phyloP scores from a whole-genome alignment of 2,888 invertebrate genomes.

The Sarcophaga caerulescens region DNA sequence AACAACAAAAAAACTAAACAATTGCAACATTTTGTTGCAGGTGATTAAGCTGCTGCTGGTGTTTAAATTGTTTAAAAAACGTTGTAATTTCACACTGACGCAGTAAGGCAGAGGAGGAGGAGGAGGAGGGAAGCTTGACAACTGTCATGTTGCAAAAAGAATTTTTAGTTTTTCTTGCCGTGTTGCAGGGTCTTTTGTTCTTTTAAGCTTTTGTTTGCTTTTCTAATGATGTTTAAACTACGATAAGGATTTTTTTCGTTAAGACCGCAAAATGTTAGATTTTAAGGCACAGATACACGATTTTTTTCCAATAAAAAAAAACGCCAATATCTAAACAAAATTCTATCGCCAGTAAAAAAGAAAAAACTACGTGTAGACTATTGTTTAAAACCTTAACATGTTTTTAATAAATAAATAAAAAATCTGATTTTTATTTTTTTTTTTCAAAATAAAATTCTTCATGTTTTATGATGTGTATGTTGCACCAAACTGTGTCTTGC shows the following conservation, averaged over 20 bases:
- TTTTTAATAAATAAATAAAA: constrained; percentile 49
- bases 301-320: constrained; percentile 19
- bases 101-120: constrained; percentile 10
- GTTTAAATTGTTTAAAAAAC: constrained; percentile 25
- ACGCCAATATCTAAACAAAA: constrained; percentile 32
- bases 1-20: background rate
- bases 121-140: constrained; percentile 41
- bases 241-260: constrained; percentile 55
- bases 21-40: constrained; percentile 30
- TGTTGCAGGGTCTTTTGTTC: background rate
- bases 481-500: background rate
- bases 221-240: constrained; percentile 57
- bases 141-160: constrained; percentile 56
- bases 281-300: constrained; percentile 60
- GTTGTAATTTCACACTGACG: constrained; percentile 43
- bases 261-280: constrained; percentile 33
- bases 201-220: constrained; percentile 35
- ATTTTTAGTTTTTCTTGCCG: constrained; percentile 35
- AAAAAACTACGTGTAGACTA: constrained; percentile 42
- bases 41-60: constrained; percentile 46
- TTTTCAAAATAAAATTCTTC: constrained; percentile 38
- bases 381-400: constrained; percentile 59
- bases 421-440: constrained; percentile 1
- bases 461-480: constrained; percentile 48
- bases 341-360: constrained; percentile 34